phyloP scores from a whole-genome alignment of 1,140 invertebrate genomes.

The Pseudomyrmex dendroicus region DNA sequence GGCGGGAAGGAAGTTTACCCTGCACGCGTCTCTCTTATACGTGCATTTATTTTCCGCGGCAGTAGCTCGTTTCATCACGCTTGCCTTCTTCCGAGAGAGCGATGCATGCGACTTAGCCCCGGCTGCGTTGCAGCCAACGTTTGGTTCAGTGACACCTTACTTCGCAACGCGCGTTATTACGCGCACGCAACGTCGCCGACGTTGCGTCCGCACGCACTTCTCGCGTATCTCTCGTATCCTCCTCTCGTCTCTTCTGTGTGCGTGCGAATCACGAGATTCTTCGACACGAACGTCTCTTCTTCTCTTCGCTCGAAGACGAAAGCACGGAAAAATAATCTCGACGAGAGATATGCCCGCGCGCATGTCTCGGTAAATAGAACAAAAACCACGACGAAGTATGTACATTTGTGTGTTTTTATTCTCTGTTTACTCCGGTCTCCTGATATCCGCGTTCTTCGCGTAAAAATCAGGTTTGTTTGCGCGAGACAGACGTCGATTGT shows the following conservation, averaged over 20 bases:
- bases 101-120: conserved; percentile 8
- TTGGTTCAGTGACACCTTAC: conserved; percentile 70
- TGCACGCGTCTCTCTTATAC: conserved; percentile 20
- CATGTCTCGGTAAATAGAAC: too few relatives aligned
- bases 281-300: conserved; percentile 27
- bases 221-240: conserved; percentile 20
- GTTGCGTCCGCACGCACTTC: conserved; percentile 40
- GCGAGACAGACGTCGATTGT: too few relatives aligned
- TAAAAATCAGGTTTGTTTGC: too few relatives aligned
- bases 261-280: conserved; percentile 26
- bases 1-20: too few relatives aligned
- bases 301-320: conserved; percentile 3
- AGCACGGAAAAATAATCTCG: conserved; percentile 31
- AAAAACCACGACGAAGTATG: too few relatives aligned
- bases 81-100: conserved; percentile 61
- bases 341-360: not conserved
- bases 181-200: conserved; percentile 43
- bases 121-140: conserved; percentile 43
- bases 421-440: conserved; percentile 30
- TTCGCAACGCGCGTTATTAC: conserved; percentile 56
- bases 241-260: conserved; percentile 18
- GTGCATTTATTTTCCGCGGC: conserved; percentile 58
- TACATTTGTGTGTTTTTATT: conserved; percentile 43
- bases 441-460: too few relatives aligned
- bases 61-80: conserved; percentile 62